Conservation (phyloP, 2,888 invertebrate species). For the Coecobrya sp. region DNA sequence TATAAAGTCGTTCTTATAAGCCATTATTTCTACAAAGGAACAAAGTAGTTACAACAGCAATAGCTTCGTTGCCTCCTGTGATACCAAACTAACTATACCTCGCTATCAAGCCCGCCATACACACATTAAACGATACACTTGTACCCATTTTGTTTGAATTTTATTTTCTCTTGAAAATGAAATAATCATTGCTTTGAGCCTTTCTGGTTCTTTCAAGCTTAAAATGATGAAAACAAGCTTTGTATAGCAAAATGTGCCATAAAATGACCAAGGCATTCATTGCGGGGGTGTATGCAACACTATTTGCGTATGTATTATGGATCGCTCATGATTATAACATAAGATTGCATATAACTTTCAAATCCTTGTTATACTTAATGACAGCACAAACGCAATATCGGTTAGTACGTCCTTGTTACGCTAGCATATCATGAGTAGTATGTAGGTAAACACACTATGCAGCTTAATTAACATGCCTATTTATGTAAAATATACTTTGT, state of each 20-base stretch:
- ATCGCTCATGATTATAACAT: too few relatives aligned
- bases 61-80: background rate
- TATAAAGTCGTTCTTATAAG: background rate
- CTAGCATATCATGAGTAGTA: too few relatives aligned
- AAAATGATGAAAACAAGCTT: slow-evolving; percentile 17
- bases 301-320: too few relatives aligned
- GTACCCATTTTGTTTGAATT: slow-evolving; percentile 49
- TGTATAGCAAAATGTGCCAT: background rate
- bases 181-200: slow-evolving; percentile 40
- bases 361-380: background rate
- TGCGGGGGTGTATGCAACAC: background rate
- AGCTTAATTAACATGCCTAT: background rate
- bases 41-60: background rate
- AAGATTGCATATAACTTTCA: too few relatives aligned
- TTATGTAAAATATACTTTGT: background rate
- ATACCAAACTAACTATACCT: background rate
- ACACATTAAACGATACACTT: slow-evolving; percentile 14
- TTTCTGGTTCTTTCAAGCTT: background rate
- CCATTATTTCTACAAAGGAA: background rate
- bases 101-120: background rate
- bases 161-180: slow-evolving; percentile 40
- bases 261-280: background rate
- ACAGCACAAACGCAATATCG: background rate
- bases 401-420: background rate
- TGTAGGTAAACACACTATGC: background rate